These are phyloP conservation scores for Eupristina koningsbergeri DNA, from an alignment of 1,140 invertebrate species.

Conservation along the genomic window DNA sequence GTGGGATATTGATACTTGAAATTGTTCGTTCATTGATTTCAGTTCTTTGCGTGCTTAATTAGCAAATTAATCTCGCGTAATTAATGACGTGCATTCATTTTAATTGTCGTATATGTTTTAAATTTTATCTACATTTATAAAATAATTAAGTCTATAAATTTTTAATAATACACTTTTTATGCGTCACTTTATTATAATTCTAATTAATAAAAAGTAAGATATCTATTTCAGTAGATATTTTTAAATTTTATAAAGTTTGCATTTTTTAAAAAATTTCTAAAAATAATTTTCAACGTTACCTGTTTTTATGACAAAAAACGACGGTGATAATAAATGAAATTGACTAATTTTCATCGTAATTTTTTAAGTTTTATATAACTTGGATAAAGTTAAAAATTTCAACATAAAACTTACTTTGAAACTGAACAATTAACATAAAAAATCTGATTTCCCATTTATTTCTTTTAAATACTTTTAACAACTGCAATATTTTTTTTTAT, in stretches of 20 bases:
- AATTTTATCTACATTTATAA: no score
- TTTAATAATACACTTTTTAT: no score
- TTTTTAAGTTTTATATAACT: background rate
- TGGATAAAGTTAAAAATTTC: background rate
- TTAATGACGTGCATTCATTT: no score
- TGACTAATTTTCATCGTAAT: background rate
- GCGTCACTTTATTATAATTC: no score
- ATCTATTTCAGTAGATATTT: background rate
- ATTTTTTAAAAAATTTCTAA: background rate
- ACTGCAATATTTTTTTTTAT: background rate
- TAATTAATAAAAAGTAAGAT: no score
- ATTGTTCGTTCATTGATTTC: no score
- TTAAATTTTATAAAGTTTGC: background rate
- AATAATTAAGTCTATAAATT: no score
- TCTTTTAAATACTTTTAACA: background rate
- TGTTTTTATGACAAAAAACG: background rate
- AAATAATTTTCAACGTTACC: background rate
- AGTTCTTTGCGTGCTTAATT: no score
- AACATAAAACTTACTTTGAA: background rate
- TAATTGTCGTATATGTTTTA: no score
- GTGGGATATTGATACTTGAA: no score
- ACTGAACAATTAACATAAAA: background rate
- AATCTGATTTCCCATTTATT: background rate
- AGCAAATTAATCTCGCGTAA: no score
- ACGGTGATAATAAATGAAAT: background rate